Evolutionary conservation across 2,113 vertebrate species (phyloP), one percentile per base, ranked within the genome.

Genomic region (Cottus gobio): DNA sequence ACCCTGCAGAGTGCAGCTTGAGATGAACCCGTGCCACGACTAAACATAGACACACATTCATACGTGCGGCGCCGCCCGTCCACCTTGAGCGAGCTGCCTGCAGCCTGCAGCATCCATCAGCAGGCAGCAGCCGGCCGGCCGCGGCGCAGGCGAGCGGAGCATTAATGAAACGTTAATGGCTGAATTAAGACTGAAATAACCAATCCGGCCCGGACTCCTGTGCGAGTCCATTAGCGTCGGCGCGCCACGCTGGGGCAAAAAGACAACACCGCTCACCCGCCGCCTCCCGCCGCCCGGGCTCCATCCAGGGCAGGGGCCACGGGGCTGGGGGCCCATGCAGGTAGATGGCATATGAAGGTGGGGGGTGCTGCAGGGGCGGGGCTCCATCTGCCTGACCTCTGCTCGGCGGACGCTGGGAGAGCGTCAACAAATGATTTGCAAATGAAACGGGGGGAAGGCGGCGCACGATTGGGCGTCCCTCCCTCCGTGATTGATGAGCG

Each of bases 91-190:
- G 84, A 78, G 82, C 70, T 28, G 57, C 79, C 37, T 77, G 79
- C 77, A 75, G 89, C 88, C 82, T 39, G 85, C 91, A 90, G 93
- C 93, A 91, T 92, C 94, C 95, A 97, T 96, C 97, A 96, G 96
- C 96, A 95, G 94, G 78, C 85, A 44, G 94, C 87, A 91, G 95
- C 95, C 94, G 92, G 89, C 94, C 94, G 78, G 88, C 94, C 87
- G 91, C 71, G 94, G 83, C 20, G 87, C 85, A 63, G 72, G 68
- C 94, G 89, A 96, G 95, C 94, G 71, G 93, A 94, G 93, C 95
- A 96, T 98, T 98, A 99, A 97, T 96, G 97, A 96, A 98, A 97
- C 95, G 96, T 97, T 99, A 99, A 99, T 99, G 97, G 96, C 96
- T 95, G 96, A 97, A 97, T 97, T 96, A 97, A 95, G 97, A 96